Evolutionary conservation across 2,888 invertebrate species (phyloP), one percentile per base, ranked within the genome.

Genomic region (Pseudococcus jackbeardsleyi): DNA sequence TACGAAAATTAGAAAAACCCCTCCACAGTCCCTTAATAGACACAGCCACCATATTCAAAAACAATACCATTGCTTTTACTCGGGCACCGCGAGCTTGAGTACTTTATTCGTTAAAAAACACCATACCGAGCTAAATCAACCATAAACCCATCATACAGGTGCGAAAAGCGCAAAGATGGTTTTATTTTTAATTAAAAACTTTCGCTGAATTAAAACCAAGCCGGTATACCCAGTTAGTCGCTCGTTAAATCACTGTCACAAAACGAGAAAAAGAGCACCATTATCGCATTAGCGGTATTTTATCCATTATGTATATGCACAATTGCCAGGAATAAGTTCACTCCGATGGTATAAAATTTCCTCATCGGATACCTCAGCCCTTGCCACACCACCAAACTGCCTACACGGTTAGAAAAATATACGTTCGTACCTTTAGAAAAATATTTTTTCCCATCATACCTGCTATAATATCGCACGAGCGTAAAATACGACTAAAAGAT

Each of bases 181-280:
- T 64, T 64, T 64, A 64, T 19, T 64, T 64, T 64, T 64, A 64
- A 64, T 64, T 64, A 64, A 64, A 64, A 64, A 64, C 64, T 19
- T 64, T 9, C 19, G 22, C 0, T 64, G 64, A 64, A 64, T 64
- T 64, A 64, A 64, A 64, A 64, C 0, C 19, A 7, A 22, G 64
- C 19, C 50, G 26, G 50, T 50, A 50, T 50, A 50, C 50, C 26
- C 26, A 33, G 26, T 33, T 33, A 33, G 26, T 50, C 50, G 12
- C 22, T 64, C 64, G 64, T 64, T 64, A 64, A 64, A 64, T 64
- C 64, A 64, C 22, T 64, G 64, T 64, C 64, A 64, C 64, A 17
- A 6, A 15, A 17, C 17, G 64, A 33, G 26, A 33, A 64, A 64
- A 64, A 64, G 19, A 64, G 22, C 64, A 19, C 64, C 64, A 22